Percentiles rank a stretch among this genome's conserved stretches.
These are phyloP conservation scores for Andrena bucephala DNA, from an alignment of 2,888 invertebrate genomes.

Conservation along the genomic window DNA sequence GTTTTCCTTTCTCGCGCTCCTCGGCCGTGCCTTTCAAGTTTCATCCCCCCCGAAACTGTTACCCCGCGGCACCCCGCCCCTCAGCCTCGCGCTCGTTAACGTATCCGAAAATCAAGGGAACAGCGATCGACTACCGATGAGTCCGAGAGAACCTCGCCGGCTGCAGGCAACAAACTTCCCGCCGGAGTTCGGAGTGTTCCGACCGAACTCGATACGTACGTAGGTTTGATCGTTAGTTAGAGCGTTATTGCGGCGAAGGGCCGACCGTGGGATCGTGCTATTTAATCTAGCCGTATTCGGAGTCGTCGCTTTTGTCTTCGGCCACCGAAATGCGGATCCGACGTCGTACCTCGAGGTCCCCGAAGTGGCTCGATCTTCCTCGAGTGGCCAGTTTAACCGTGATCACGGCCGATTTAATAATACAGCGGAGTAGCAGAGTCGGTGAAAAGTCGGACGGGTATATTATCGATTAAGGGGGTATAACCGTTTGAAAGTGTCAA, in stretches of 20 bases:
- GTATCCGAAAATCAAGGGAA: slow-evolving; percentile 41
- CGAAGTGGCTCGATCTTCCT: background rate
- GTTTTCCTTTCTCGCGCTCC: slow-evolving; percentile 21
- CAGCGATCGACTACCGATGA: slow-evolving; percentile 67
- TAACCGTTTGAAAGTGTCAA: too few species aligned
- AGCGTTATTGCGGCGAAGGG: slow-evolving; percentile 46
- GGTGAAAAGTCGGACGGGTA: slow-evolving; percentile 31
- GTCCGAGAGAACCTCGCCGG: slow-evolving; percentile 3
- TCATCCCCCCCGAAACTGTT: slow-evolving; percentile 19
- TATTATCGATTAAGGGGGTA: slow-evolving; percentile 55
- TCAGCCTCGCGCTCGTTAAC: slow-evolving; percentile 54
- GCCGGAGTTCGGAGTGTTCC: slow-evolving; percentile 36
- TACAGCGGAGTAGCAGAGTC: background rate
- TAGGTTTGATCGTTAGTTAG: slow-evolving; percentile 26
- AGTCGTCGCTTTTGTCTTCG: slow-evolving; percentile 30
- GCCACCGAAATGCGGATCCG: background rate
- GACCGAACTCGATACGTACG: slow-evolving; percentile 45
- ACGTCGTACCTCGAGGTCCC: too few species aligned
- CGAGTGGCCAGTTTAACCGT: background rate
- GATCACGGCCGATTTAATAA: background rate
- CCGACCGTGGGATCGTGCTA: slow-evolving; percentile 21
- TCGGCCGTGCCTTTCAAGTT: slow-evolving; percentile 17
- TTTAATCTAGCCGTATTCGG: slow-evolving; percentile 27
- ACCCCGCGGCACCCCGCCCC: slow-evolving; percentile 1
- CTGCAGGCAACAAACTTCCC: slow-evolving; percentile 38